Evolutionary conservation across 2,888 invertebrate species (phyloP), one percentile per base, ranked within the genome.

Genomic region (Eupsilia transversa): DNA sequence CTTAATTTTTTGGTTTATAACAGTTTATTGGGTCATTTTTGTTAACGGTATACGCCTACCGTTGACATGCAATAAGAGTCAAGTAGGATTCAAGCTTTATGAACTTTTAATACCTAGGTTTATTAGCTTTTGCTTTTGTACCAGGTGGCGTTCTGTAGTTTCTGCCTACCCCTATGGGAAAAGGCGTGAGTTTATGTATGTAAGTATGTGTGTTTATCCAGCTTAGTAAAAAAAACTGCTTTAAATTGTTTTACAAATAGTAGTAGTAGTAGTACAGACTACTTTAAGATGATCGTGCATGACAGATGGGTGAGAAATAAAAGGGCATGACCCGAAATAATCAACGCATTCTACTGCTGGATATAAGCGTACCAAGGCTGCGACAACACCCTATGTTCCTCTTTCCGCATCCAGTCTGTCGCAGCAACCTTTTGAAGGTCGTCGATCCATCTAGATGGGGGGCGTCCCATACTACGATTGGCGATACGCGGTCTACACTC

Each of bases 91-190:
- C 7, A 33, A 70, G 30, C 20, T 30, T 54, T 52, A 54, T 65
- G 1, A 68, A 38, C 10, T 68, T 67, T 10, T 52, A 46, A 23
- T 38, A n/a, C n/a, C n/a, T n/a, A 38, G 35, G 2, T 54, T 38
- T 33, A 2, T 20, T 27, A 27, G 27, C 14, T 7, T 43, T 63
- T 43, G 23, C 20, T 20, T 63, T 43, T 43, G 6, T 23, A 46
- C 30, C 14, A 30, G 4, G 14, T 27, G 20, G 6, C 23, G 30
- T 30, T 64, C 7, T 64, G 2, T 23, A 43, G 7, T 30, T 23
- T 46, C 2, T 30, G 14, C 14, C 14, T n/a, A 7, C 12, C 0
- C 12, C 7, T 0, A 9, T 23, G 7, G 0, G 2, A 14, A 30
- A 27, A 46, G 1, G 4, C 9, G 4, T 23, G 7, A 30, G 2